A percentile compares a stretch with the other conserved stretches of the same genome.
phyloP scores from a whole-genome alignment of 2,888 invertebrate genomes.

The Cremastobaeus sp. region DNA sequence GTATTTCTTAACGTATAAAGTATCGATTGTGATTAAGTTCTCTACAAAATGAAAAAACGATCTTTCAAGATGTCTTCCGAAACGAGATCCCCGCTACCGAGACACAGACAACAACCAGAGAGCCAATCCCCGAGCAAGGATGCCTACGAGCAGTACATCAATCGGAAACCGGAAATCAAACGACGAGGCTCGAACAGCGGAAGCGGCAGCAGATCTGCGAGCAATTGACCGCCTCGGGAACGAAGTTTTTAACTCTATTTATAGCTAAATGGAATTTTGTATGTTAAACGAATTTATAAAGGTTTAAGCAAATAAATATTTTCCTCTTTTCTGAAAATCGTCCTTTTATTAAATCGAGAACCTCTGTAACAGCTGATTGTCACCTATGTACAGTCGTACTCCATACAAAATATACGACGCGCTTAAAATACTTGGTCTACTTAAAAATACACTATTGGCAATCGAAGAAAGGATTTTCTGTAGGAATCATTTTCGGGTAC shows the following conservation, averaged over 20 bases:
- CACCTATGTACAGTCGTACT: slow-evolving; percentile 40
- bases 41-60: slow-evolving; percentile 2
- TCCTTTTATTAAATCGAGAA: slow-evolving; percentile 19
- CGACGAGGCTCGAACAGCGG: slow-evolving; percentile 67
- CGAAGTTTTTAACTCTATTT: neutral
- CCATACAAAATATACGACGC: slow-evolving; percentile 22
- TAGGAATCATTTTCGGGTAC: slow-evolving; percentile 40
- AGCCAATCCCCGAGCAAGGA: slow-evolving; percentile 65
- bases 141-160: slow-evolving; percentile 72
- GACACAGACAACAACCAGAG: slow-evolving; percentile 36
- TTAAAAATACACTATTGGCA: slow-evolving; percentile 52
- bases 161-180: slow-evolving; percentile 64
- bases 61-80: slow-evolving; percentile 39
- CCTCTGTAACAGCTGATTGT: slow-evolving; percentile 23
- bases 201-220: slow-evolving; percentile 72
- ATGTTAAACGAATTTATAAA: slow-evolving; percentile 39
- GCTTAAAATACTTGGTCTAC: slow-evolving; percentile 49
- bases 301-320: slow-evolving; percentile 20
- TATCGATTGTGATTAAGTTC: too few species aligned
- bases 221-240: slow-evolving; percentile 64
- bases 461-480: slow-evolving; percentile 41
- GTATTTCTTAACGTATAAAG: too few species aligned
- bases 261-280: slow-evolving; percentile 35
- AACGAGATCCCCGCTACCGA: slow-evolving; percentile 41
- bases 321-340: slow-evolving; percentile 42